Percentiles rank a stretch among this genome's conserved stretches.
These are phyloP conservation scores for Cololabis saira DNA, from an alignment of 2,113 vertebrate genomes.

Conservation along the genomic window DNA sequence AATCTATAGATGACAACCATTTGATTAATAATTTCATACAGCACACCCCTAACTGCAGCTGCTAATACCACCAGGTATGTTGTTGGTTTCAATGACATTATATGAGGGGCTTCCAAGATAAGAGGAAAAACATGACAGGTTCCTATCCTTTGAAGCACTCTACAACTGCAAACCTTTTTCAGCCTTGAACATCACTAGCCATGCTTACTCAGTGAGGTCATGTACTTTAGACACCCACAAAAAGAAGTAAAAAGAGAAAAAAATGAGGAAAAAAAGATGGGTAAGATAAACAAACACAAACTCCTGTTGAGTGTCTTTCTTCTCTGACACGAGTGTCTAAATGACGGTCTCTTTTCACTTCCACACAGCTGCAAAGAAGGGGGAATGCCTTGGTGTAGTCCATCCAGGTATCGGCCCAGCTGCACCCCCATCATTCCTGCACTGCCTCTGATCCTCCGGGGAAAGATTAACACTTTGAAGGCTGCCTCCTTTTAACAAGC, in stretches of 20 bases:
- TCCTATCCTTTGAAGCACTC: no score
- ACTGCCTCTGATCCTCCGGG: slow-evolving; percentile 64
- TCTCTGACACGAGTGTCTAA: slow-evolving; percentile 63
- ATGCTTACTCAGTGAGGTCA: slow-evolving; percentile 65
- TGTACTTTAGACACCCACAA: slow-evolving; percentile 39
- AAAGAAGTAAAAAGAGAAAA: slow-evolving; percentile 51
- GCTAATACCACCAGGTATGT: no score
- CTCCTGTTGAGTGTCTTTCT: slow-evolving; percentile 67
- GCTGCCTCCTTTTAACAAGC: slow-evolving; percentile 65
- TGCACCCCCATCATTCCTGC: slow-evolving; percentile 62
- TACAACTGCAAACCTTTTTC: no score
- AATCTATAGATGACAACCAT: no score
- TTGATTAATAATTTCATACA: no score
- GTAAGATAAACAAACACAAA: slow-evolving; percentile 69
- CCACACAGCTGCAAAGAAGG: slow-evolving; percentile 56
- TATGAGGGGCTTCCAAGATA: no score
- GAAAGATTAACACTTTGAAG: slow-evolving; percentile 75
- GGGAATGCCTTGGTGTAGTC: slow-evolving; percentile 37
- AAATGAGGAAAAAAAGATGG: slow-evolving; percentile 9
- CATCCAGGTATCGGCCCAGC: slow-evolving; percentile 69
- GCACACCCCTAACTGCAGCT: no score
- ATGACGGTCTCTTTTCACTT: slow-evolving; percentile 29
- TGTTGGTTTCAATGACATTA: no score
- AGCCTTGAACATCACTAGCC: slow-evolving; percentile 31
- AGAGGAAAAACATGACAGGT: no score